These are phyloP conservation scores for Ylistrum balloti DNA, from an alignment of 1,140 invertebrate species.

Conservation along the genomic window DNA sequence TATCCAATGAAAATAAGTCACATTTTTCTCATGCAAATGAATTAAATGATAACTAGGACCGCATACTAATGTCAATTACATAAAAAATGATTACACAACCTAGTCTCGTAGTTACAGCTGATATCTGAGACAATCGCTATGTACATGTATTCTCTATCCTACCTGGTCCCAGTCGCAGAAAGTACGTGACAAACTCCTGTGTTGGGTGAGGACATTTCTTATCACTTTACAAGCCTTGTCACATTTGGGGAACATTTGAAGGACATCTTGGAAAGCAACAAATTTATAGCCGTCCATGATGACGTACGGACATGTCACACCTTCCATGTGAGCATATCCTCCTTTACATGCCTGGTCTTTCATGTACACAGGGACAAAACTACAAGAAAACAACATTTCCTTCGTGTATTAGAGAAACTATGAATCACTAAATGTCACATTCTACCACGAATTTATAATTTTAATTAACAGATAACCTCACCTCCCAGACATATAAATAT, in stretches of 20 bases:
- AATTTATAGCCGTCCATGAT: not conserved
- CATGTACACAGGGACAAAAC: not conserved
- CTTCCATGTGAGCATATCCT: not conserved
- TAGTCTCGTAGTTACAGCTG: no score
- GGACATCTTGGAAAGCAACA: not conserved
- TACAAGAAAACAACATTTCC: not conserved
- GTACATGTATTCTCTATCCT: not conserved
- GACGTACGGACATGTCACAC: conserved; percentile 4
- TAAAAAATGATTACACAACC: no score
- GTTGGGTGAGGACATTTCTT: not conserved
- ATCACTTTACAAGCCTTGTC: not conserved
- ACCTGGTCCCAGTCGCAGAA: conserved; percentile 23
- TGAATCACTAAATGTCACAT: no score
- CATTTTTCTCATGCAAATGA: no score
- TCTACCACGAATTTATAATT: no score
- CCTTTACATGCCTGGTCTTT: not conserved
- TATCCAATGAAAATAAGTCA: no score
- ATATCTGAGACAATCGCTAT: no score
- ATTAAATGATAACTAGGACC: no score
- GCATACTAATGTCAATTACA: no score
- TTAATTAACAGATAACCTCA: no score
- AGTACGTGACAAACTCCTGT: not conserved
- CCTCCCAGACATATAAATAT: no score
- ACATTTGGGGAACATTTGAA: not conserved
- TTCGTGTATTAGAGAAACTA: no score